Evolutionary conservation across 2,797 vertebrate genomes (phyloP), one percentile per base, ranked within the genome.

Genomic region (Prionace glauca): DNA sequence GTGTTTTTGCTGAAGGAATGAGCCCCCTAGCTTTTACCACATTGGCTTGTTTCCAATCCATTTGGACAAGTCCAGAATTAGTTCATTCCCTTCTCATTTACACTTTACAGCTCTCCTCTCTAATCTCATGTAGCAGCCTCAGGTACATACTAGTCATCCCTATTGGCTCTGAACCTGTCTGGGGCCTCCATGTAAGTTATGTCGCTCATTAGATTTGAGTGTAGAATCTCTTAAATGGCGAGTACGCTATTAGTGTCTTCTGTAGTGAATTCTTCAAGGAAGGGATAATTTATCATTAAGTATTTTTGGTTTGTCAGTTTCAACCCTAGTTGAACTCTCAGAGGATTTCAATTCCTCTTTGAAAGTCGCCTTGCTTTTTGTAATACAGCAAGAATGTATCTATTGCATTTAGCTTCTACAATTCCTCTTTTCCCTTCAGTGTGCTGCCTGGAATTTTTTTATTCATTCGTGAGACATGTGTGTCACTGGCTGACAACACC

Each of bases 271-370:
- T 41, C 36, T 41, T 45, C 16, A 41, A 84, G 79, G 79, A 45
- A 84, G 79, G 3, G n/a, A 20, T 84, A 41, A 84, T 84, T 84
- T 45, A 84, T 18, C 36, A 41, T 41, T 84, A 41, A 84, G 36
- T 84, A 84, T 84, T 84, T 84, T 84, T 84, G 20, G n/a, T 41
- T 81, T 84, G 79, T 84, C 79, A 84, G 79, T 84, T 84, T 84
- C 36, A 84, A 84, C 36, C 79, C 36, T 41, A 36, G 41, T 84
- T 84, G 79, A 41, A 84, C 79, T 84, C 79, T 84, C 36, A 41
- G 22, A 84, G 79, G 79, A 84, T 84, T 84, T 41, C 36, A 84
- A 20, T 84, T 84, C 79, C 18, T 81, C 14, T 41, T 84, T 84
- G 79, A 81, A 84, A 84, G 14, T 18, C 7, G 36, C 7, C 36